Evolutionary conservation across 2,888 invertebrate species (phyloP), one percentile per base, ranked within the genome.

Genomic region (Erannis defoliaria): DNA sequence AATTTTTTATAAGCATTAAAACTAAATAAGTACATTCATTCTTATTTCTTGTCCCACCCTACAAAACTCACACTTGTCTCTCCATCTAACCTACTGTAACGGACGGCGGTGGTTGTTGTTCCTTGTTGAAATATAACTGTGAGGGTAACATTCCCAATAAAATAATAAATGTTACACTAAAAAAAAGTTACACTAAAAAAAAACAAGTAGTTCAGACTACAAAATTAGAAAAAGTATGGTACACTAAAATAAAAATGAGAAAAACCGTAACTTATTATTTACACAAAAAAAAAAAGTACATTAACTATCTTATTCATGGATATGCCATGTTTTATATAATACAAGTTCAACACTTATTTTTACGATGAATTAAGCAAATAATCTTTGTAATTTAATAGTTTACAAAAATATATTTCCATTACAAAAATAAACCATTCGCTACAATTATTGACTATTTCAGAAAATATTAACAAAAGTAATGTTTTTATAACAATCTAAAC

Each of bases 21-120:
- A 65, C 50, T 57, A 64, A 62, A 61, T 67, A 70, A 64, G 67
- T 67, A 70, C 68, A 45, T 58, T 5, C 6, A 33, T 31, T 43
- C 29, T n/a, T 19, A 31, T 33, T 37, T 49, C 12, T 26, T 12
- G 48, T 16, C 16, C 9, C 16, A 21, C 5, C 29, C 21, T 46
- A 18, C 16, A 14, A 26, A 14, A 12, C 19, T 18, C 19, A 21
- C 16, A 1, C 16, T 40, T 40, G 12, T 12, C 21, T 12, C 8
- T 8, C 5, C 18, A 9, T 9, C 12, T 12, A 19, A 16, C 8
- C 16, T 19, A 40, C 10, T 9, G n/a, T 5, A 19, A 9, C n/a
- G n/a, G n/a, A n/a, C n/a, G n/a, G n/a, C n/a, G n/a, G n/a, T n/a
- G n/a, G n/a, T n/a, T n/a, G n/a, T 21, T 21, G 21, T 29, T 2